phyloP scores from a whole-genome alignment of 1,140 invertebrate species.

The Tetragnatha versicolor region DNA sequence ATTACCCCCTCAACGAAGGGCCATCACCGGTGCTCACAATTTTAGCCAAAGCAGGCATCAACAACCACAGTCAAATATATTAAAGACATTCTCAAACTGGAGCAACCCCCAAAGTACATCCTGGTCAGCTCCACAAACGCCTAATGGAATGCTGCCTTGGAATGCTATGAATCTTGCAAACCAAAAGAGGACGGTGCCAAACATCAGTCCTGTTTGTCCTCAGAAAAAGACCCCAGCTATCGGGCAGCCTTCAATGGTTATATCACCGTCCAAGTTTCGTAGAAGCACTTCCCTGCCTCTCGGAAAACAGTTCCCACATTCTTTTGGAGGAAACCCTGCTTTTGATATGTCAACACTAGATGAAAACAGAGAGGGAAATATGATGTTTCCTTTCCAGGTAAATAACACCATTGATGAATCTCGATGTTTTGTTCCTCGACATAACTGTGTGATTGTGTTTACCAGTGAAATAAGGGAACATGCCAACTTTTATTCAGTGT shows the following conservation, averaged over 20 bases:
- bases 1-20: slow-evolving; percentile 67
- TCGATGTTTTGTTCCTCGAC: too few species aligned
- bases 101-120: slow-evolving; percentile 61
- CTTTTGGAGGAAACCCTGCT: slow-evolving; percentile 65
- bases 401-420: too few species aligned
- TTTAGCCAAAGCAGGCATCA: slow-evolving; percentile 63
- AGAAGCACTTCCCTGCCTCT: slow-evolving; percentile 85
- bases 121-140: slow-evolving; percentile 62
- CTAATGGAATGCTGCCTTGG: slow-evolving; percentile 61
- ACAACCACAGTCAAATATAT: slow-evolving; percentile 60
- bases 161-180: slow-evolving; percentile 59
- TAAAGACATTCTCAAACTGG: slow-evolving; percentile 64
- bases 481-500: too few species aligned
- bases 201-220: slow-evolving; percentile 61
- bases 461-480: too few species aligned
- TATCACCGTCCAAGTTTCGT: slow-evolving; percentile 83
- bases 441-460: too few species aligned
- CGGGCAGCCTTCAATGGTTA: slow-evolving; percentile 64
- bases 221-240: slow-evolving; percentile 58
- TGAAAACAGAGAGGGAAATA: slow-evolving; percentile 68
- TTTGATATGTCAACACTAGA: slow-evolving; percentile 74
- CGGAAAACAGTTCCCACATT: slow-evolving; percentile 79
- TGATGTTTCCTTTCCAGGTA: slow-evolving; percentile 62
- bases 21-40: slow-evolving; percentile 75
- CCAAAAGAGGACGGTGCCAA: slow-evolving; percentile 64